Percentiles rank a stretch among this genome's conserved stretches.
Conservation (phyloP, 2,113 vertebrate genomes). For the Myxocyprinus asiaticus region DNA sequence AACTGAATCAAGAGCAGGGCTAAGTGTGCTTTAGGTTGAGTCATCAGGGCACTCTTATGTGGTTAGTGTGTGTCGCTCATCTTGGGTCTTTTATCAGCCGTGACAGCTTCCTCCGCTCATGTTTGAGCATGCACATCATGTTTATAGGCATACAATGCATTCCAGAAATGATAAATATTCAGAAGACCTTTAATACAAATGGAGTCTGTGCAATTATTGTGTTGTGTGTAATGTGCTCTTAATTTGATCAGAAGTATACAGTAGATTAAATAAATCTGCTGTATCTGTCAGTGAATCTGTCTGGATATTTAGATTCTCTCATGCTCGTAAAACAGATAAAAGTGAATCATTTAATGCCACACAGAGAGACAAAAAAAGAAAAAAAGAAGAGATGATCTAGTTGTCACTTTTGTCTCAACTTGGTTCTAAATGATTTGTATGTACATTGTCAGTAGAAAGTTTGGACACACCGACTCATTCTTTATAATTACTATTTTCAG, state of each 20-base stretch:
- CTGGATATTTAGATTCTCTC: too few relatives aligned
- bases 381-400: too few relatives aligned
- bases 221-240: background rate
- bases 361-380: too few relatives aligned
- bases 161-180: conserved; percentile 1
- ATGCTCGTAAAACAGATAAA: too few relatives aligned
- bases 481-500: too few relatives aligned
- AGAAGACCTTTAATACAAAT: background rate
- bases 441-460: too few relatives aligned
- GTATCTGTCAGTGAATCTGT: too few relatives aligned
- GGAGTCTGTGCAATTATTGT: background rate
- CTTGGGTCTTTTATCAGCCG: background rate
- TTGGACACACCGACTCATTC: too few relatives aligned
- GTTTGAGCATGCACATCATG: background rate
- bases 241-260: conserved; percentile 10
- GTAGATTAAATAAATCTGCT: background rate
- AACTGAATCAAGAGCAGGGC: background rate
- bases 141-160: background rate
- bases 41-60: background rate
- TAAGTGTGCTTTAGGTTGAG: conserved; percentile 16
- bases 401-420: too few relatives aligned
- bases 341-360: too few relatives aligned
- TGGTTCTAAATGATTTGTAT: too few relatives aligned
- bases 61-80: background rate
- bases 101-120: background rate